Evolutionary conservation across 2,888 invertebrate species (phyloP).

Genomic region (Tetranychus truncatus): DNA sequence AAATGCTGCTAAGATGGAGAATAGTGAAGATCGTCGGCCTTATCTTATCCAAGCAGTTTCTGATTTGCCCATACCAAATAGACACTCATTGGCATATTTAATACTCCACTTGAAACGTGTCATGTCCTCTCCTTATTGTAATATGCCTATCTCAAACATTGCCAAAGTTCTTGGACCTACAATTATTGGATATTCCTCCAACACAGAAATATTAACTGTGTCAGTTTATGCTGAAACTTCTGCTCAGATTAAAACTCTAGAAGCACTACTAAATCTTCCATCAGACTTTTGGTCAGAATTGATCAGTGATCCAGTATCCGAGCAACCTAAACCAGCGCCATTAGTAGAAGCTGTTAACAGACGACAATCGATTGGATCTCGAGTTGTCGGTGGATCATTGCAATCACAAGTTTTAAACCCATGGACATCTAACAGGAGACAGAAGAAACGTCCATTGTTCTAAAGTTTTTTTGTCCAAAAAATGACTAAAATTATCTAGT

Average conservation of each 20-base stretch:
- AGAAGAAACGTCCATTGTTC: not conserved
- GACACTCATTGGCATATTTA: constrained; percentile 82
- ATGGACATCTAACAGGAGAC: not conserved
- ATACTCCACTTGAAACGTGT: constrained; percentile 71
- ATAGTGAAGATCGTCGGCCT: constrained; percentile 15
- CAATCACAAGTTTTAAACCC: not conserved
- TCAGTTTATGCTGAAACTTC: constrained; percentile 22
- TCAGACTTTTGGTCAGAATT: constrained; percentile 16
- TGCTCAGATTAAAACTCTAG: constrained; percentile 23
- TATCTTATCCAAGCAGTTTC: constrained; percentile 46
- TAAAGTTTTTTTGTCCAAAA: too few relatives aligned
- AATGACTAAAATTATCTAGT: too few relatives aligned
- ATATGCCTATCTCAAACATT: constrained; percentile 76
- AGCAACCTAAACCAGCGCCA: not conserved
- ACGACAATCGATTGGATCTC: constrained; percentile 9
- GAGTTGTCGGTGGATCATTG: constrained; percentile 8
- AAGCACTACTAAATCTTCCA: constrained; percentile 19
- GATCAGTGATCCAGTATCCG: not conserved
- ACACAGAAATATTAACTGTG: not conserved
- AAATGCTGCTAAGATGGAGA: constrained; percentile 42
- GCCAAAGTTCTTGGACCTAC: constrained; percentile 85
- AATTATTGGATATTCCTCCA: constrained; percentile 65
- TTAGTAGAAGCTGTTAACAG: not conserved
- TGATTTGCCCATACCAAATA: constrained; percentile 71
- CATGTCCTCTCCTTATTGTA: constrained; percentile 58